phyloP scores from a whole-genome alignment of 2,888 invertebrate genomes.

The Polia nebulosa region DNA sequence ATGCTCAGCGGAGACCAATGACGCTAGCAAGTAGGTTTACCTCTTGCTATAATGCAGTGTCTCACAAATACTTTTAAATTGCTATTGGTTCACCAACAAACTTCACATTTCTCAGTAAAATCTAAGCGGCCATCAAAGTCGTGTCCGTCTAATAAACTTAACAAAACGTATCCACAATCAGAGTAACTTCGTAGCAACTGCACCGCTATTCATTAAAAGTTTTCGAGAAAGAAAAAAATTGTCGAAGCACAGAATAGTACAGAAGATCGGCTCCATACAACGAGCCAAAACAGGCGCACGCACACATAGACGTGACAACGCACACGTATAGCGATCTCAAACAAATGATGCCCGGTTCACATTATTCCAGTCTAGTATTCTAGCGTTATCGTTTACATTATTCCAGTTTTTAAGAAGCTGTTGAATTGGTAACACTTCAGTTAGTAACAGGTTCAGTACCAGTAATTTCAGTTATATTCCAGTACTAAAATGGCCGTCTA shows the following conservation, averaged over 20 bases:
- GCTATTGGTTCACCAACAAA: not conserved
- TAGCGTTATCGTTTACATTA: too few relatives aligned
- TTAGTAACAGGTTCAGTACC: too few relatives aligned
- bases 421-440: too few relatives aligned
- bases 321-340: too few relatives aligned
- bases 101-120: constrained; percentile 3
- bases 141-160: constrained; percentile 17
- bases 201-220: constrained; percentile 25
- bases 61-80: not conserved
- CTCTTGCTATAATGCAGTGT: not conserved
- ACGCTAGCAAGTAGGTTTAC: not conserved
- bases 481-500: too few relatives aligned
- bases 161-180: constrained; percentile 18
- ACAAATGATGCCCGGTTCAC: too few relatives aligned
- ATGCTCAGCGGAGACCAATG: not conserved
- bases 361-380: too few relatives aligned
- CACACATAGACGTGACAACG: too few relatives aligned
- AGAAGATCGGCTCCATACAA: not conserved
- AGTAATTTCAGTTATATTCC: too few relatives aligned
- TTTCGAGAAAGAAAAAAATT: not conserved
- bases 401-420: too few relatives aligned
- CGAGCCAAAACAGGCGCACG: not conserved
- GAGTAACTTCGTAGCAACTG: constrained; percentile 10
- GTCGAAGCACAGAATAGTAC: not conserved
- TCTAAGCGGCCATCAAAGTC: constrained; percentile 36